Base-by-base conservation (phyloP, 2,797 vertebrate species). In the Iguana delicatissima region DNA sequence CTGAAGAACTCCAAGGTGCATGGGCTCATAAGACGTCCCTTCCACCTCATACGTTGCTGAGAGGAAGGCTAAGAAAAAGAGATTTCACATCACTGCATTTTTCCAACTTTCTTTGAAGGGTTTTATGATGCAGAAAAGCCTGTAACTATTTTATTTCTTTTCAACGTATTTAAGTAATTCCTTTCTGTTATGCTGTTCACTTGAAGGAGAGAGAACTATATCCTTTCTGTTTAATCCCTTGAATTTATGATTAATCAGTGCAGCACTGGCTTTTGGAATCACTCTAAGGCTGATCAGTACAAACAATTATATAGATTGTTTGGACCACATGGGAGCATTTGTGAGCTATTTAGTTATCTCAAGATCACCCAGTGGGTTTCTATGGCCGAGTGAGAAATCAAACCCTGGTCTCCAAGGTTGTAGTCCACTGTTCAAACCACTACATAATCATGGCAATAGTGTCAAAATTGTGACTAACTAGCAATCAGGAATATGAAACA, bases 1-100 rank as follows among this genome's bases (percentile, higher is more conserved):
- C 16, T 74, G 72, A 5, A 2, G 16, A 18, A 20, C 1, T 20
- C 0, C 32, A 35, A 0, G 32, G 72, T 35, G 1, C 72, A 5
- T 18, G 4, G 6, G 1, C 12, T n/a, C 3, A 73, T 5, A 5
- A 35, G 8, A 7, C 35, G n/a, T 7, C 32, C 16, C 32, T 38
- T 1, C 6, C 32, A 3, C 59, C 18, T 20, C 24, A 67, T 26
- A 0, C 9, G 2, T 8, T 0, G 0, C 35, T 64, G 57, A 24
- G 59, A 59, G 18, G 64, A 59, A 46, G 64, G 6, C 22, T 26
- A 20, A 67, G 9, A 83, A 83, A 42, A 69, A 4, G 7, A 1
- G 62, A 69, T 50, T 67, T 67, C 64, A 35, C n/a, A 42, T 83
- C 81, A 69, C 24, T 29, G 59, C 3, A 46, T 35, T 38, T 62